Base-by-base conservation (phyloP, 2,888 invertebrate genomes). In the Phyllotreta striolata region DNA sequence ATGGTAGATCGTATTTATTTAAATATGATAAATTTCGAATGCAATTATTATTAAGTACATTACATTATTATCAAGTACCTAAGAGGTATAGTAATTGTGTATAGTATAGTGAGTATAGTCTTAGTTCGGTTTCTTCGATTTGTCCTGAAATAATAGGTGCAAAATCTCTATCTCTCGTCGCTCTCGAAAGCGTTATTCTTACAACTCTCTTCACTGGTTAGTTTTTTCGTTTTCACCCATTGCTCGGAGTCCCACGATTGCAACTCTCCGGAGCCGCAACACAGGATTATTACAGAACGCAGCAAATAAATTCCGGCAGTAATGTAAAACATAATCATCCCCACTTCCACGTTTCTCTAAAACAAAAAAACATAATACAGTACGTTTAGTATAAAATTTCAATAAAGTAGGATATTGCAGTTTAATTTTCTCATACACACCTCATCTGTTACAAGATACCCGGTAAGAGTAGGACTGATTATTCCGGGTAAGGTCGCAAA, bases 261-360 rank as follows among this genome's bases (percentile, higher is more conserved):
- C 3, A 87, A 81, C 70, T 93, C 91, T 1, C 92, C 96, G 0
- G 93, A 93, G 41, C 90, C 91, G 77, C 91, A 90, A 0, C 88
- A 72, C 60, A 91, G 93, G 80, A 94, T 96, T n/a, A 95, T 82
- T 54, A 93, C 78, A 24, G 93, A 92, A 0, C 96, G 96, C 9
- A 91, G 69, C 0, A 93, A 82, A 77, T 96, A 96, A 74, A 96
- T 87, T 62, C 85, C 86, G 70, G 92, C 90, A 0, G 94, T 89
- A 74, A 95, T 89, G 82, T 91, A 93, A 81, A 96, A 95, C 6
- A 96, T 92, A 38, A 88, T 83, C 68, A n/a, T n/a, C 90, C 88
- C 96, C 96, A 96, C 82, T 95, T 86, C 87, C 13, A 87, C 85
- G 1, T 86, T 87, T 89, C 91, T 49, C 64, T 70, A 47, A 47